Evolutionary conservation across 1,140 invertebrate genomes (phyloP).

Genomic region (Drosophila kanapiae): DNA sequence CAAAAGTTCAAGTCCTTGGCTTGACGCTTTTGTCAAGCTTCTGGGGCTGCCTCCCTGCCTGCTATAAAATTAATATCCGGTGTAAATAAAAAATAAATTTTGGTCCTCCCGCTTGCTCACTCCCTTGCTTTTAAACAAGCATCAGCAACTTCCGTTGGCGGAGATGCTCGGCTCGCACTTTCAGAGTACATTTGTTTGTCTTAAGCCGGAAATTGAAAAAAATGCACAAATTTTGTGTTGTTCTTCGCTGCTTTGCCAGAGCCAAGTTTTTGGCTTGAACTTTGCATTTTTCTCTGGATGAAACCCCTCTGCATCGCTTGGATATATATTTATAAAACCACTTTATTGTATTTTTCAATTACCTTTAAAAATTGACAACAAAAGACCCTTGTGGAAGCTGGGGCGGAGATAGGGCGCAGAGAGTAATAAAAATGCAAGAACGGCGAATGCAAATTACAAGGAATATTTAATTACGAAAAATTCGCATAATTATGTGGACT

Average conservation of each 20-base stretch:
- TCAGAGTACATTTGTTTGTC: slow-evolving; percentile 78
- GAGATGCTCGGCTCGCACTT: slow-evolving; percentile 49
- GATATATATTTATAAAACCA: slow-evolving; percentile 72
- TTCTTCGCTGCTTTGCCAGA: slow-evolving; percentile 58
- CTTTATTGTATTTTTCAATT: slow-evolving; percentile 83
- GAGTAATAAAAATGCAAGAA: slow-evolving; percentile 63
- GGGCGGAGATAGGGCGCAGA: background rate
- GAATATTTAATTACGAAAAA: slow-evolving; percentile 84
- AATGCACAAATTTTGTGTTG: slow-evolving; percentile 57
- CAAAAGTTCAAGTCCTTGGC: slow-evolving; percentile 62
- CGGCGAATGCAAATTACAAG: slow-evolving; percentile 79
- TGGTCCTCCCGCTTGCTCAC: slow-evolving; percentile 17
- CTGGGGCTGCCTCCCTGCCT: slow-evolving; percentile 47
- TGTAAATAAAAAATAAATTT: slow-evolving; percentile 79
- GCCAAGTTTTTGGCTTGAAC: slow-evolving; percentile 61
- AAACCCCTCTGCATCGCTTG: slow-evolving; percentile 9
- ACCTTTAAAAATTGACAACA: slow-evolving; percentile 82
- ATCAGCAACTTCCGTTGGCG: slow-evolving; percentile 71
- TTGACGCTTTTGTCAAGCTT: slow-evolving; percentile 71
- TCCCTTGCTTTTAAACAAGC: slow-evolving; percentile 64
- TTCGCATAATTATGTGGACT: slow-evolving; percentile 78
- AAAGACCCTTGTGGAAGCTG: slow-evolving; percentile 52
- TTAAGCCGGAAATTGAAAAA: slow-evolving; percentile 83
- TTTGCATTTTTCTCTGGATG: slow-evolving; percentile 27
- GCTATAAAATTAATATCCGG: slow-evolving; percentile 83